Conservation (phyloP, 2,797 vertebrate species). For the Notolabrus celidotus region DNA sequence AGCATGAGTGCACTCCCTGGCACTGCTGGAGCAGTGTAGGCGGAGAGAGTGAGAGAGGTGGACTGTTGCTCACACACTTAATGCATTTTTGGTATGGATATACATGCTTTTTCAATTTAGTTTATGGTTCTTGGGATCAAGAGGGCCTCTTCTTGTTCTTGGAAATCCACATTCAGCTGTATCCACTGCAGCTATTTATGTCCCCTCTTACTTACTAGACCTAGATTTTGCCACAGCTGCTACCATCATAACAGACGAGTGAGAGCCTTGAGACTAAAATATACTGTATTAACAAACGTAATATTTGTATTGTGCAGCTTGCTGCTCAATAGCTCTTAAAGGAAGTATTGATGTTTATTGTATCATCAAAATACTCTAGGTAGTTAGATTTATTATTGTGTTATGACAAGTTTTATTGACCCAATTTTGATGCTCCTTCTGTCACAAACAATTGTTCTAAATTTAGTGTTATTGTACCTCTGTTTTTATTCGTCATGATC, state of each 20-base stretch:
- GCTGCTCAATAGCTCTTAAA: no score
- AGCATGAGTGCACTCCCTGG: constrained; percentile 53
- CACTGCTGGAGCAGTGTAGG: constrained; percentile 47
- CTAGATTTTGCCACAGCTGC: not conserved
- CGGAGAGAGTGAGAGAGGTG: constrained; percentile 16
- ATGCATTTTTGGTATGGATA: constrained; percentile 30
- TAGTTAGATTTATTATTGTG: constrained; percentile 12
- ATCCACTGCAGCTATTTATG: not conserved
- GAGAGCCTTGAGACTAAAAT: no score
- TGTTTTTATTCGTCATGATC: constrained; percentile 26
- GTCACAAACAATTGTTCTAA: constrained; percentile 47
- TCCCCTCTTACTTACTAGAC: not conserved
- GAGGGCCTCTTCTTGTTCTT: not conserved
- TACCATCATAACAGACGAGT: not conserved
- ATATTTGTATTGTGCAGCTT: no score
- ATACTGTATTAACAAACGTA: no score
- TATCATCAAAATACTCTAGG: no score
- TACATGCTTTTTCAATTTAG: not conserved
- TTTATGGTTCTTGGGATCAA: not conserved
- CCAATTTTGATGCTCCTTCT: constrained; percentile 13
- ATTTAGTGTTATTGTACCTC: constrained; percentile 37
- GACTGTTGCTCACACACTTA: constrained; percentile 17
- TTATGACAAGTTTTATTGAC: constrained; percentile 23
- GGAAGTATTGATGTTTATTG: no score
- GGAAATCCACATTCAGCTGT: not conserved